Evolutionary conservation across 2,113 vertebrate species (phyloP), one percentile per base, ranked within the genome.

Genomic region (Sinosuthora webbiana): DNA sequence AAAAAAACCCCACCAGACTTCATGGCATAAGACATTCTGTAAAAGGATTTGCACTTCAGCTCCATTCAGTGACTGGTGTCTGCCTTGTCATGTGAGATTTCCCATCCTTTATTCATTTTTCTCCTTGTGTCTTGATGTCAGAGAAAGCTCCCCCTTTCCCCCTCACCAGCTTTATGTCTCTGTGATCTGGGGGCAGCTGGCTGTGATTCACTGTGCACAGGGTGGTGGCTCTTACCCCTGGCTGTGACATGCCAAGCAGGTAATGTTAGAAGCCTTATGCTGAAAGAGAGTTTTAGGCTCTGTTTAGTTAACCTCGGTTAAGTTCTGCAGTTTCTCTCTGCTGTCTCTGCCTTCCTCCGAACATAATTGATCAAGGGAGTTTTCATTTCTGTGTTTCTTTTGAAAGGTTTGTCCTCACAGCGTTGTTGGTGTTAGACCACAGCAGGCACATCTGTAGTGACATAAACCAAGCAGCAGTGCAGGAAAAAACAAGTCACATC

Each of bases 231-330:
- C 88, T 69, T 56, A 47, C 10, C 68, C 82, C 79, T 17, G 50
- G 7, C 83, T 78, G 18, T 1, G 44, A 64, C 60, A 90, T 49
- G 68, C 47, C 93, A 77, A 31, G 71, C 79, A 93, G 73, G 90
- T 96, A 93, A 96, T 22, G 76, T 81, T 96, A 96, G 94, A 96
- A 94, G 95, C 57, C 60, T 94, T 57, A 27, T 74, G 87, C 35
- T 90, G 88, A 93, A 86, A 75, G 15, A 77, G 89, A 91, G 27
- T 93, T 71, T 87, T 67, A 50, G 78, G 76, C 67, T 50, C 74
- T 94, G 88, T 96, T 96, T 96, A 63, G 90, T 95, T 96, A 93
- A 92, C 95, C 89, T 57, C 69, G 95, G 90, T 94, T 80, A 90
- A 93, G 50, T 87, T 94, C 94, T 96, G 84, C 83, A 60, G 44